phyloP scores from a whole-genome alignment of 2,888 invertebrate genomes.

The Hydropsyche betteni region DNA sequence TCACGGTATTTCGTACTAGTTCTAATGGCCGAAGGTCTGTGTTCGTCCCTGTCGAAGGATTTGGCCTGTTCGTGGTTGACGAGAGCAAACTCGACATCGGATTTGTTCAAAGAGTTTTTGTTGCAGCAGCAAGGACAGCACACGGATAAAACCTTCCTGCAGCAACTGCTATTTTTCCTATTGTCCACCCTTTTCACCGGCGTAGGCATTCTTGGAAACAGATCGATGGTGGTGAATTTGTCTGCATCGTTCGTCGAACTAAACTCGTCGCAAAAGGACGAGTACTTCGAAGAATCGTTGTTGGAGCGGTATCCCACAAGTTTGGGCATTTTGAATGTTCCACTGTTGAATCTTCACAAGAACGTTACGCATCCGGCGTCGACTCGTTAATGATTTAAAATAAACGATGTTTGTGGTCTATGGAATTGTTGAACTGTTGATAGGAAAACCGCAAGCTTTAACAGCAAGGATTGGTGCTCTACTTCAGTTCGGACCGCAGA shows the following conservation, averaged over 20 bases:
- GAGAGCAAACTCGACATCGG: slow-evolving; percentile 46
- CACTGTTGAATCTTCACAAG: not conserved
- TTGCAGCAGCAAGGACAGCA: slow-evolving; percentile 42
- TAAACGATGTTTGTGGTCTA: not conserved
- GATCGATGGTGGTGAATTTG: slow-evolving; percentile 35
- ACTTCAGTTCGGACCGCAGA: not conserved
- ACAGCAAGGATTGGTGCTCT: not conserved
- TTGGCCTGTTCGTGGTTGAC: slow-evolving; percentile 44
- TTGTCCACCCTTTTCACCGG: slow-evolving; percentile 39
- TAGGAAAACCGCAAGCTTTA: slow-evolving; percentile 16
- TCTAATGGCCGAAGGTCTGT: slow-evolving; percentile 24
- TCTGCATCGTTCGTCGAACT: slow-evolving; percentile 44
- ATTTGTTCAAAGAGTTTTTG: not conserved
- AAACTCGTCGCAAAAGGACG: slow-evolving; percentile 48
- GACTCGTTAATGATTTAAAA: slow-evolving; percentile 7
- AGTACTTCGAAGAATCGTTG: slow-evolving; percentile 46
- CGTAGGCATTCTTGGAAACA: slow-evolving; percentile 42
- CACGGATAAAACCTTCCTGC: not conserved
- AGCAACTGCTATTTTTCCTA: slow-evolving; percentile 18
- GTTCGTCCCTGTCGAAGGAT: not conserved
- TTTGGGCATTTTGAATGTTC: slow-evolving; percentile 46
- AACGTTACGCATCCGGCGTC: not conserved
- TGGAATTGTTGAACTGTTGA: not conserved
- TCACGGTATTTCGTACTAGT: too few species aligned
- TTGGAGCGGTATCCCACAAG: slow-evolving; percentile 41